These are phyloP conservation scores for Alca torda DNA, from an alignment of 2,797 vertebrate genomes.

Conservation along the genomic window DNA sequence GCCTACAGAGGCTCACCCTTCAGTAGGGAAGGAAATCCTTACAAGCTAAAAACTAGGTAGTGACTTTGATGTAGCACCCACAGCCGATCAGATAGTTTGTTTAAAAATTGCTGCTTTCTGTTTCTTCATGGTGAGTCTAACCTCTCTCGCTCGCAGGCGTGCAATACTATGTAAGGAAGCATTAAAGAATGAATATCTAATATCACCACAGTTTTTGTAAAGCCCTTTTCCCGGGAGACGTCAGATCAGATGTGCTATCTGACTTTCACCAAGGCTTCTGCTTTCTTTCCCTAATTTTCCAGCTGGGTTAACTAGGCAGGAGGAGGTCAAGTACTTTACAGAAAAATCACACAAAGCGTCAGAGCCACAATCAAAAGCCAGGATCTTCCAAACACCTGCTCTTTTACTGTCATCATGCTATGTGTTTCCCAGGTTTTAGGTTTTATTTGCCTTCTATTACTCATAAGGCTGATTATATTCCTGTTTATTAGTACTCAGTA, in stretches of 20 bases:
- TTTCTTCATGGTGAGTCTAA: accelerated
- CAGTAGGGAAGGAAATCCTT: not conserved
- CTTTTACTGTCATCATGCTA: not conserved
- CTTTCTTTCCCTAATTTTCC: not conserved
- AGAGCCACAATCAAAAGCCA: not conserved
- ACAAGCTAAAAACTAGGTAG: not conserved
- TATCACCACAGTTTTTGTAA: not conserved
- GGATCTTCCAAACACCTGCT: not conserved
- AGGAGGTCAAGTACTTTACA: not conserved
- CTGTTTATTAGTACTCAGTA: not conserved
- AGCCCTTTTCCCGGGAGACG: not conserved
- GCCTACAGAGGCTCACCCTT: not conserved
- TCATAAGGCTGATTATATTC: not conserved
- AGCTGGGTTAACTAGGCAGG: not conserved
- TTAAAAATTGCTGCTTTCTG: not conserved
- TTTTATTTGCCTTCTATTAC: not conserved
- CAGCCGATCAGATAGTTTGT: not conserved
- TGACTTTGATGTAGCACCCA: not conserved
- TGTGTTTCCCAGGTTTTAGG: not conserved
- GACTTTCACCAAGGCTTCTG: not conserved
- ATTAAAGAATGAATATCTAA: not conserved
- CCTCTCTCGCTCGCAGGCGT: not conserved
- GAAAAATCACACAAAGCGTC: not conserved
- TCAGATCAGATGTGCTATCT: not conserved
- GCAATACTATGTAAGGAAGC: not conserved